Base-by-base conservation (phyloP, 1,140 invertebrate genomes). In the Belonocnema kinseyi region DNA sequence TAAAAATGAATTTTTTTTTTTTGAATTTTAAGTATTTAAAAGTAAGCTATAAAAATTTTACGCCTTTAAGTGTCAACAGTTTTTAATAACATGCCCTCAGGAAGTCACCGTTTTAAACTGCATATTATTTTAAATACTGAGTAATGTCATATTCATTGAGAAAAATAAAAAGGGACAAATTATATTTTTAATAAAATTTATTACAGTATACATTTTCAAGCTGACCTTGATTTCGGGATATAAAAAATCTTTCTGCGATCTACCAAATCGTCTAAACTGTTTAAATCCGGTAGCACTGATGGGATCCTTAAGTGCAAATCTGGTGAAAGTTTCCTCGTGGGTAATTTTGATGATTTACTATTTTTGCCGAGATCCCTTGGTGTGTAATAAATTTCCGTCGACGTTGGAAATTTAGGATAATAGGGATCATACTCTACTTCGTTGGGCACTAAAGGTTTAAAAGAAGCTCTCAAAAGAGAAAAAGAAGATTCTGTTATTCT, bases 181-280 rank as follows among this genome's bases (percentile, higher is more conserved):
- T 10, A 11, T 11, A 46, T 10, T 46, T 46, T 46, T 0, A 46
- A 46, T 10, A 46, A 10, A 46, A 46, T 46, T 46, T 46, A 46
- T 46, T 46, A 1, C 40, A 10, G 0, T 46, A 10, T 46, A 10
- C 0, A 46, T 46, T 51, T 52, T 77, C 50, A 82, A 77, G 52
- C 58, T 19, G 73, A 71, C 56, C 81, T 83, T 16, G 70, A 17
- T 53, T 51, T 78, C 6, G 88, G 87, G 73, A 90, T 90, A 8
- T 85, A 90, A 40, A 89, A 85, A 10, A 85, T 73, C 17, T 89
- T 90, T 12, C 88, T 82, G 12, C 89, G 84, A 78, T 90, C 89
- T 3, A 90, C 81, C 46, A 89, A 58, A 71, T 90, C 89, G n/a
- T 88, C 86, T 3, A 90, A 54, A 19, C 76, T 86, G 54, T 86